Evolutionary conservation across 2,888 invertebrate genomes (phyloP), one percentile per base, ranked within the genome.

Genomic region (Acrocera orbiculus): DNA sequence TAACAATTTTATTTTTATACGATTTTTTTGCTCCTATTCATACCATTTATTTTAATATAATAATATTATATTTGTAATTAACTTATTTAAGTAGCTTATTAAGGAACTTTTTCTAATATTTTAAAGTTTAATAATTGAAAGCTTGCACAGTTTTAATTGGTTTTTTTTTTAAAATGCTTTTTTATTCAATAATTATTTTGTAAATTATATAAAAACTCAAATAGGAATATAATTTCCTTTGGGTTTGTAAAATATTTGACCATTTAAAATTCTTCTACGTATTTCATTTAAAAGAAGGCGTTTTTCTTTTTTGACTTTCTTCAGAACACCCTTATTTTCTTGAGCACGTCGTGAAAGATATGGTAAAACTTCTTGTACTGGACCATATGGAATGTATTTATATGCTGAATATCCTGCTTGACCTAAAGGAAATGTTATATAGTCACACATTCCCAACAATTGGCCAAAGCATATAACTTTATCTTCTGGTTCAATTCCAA

Each of bases 391-490:
- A 42, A 98, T 90, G 64, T 98, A 99, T 61, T 96, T 96, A 69
- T 96, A 98, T n/a, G 93, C 96, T 1, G 96, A 96, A 62, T 93
- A 98, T 29, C 96, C 96, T 27, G 95, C 83, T 67, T 98, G 96
- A 52, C 96, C 98, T 38, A 96, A 69, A 11, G 92, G 90, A 69
- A 95, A 93, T 46, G 92, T 90, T 57, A 98, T 80, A 62, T 96
- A 95, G 63, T 99, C 98, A 60, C 98, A 98, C 98, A 99, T 99
- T 61, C 95, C 98, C 44, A 92, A 70, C 49, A 99, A 70, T 62
- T 99, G 98, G 4, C 96, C 98, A 64, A 99, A 98, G 64, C 96
- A 98, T 51, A 98, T 89, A 24, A 95, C 83, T 63, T 83, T 80
- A 56, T 96, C 93, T 44, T 79, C 77, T 0, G 93, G 92, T 46